Evolutionary conservation across 2,888 invertebrate species (phyloP), one percentile per base, ranked within the genome.

Genomic region (Megaustenia siamemsis): DNA sequence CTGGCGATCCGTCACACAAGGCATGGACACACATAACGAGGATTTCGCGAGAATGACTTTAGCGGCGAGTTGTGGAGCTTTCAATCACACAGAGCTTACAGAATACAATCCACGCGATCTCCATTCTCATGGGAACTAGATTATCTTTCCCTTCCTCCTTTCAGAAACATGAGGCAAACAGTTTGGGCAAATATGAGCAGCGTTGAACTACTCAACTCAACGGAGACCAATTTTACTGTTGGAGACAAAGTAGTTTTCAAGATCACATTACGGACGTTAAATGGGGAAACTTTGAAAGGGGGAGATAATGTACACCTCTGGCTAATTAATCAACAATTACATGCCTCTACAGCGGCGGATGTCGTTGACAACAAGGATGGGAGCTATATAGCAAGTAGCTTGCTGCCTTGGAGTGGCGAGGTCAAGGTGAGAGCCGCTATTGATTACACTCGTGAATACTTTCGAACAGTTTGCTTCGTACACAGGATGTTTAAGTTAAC

Each of bases 301-400:
- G 84, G 84, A 1, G 84, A 84, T 49, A 53, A 24, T 24, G 79
- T 84, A 5, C 38, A 40, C 24, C 32, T 84, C 18, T 79, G 84
- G 84, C 38, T 84, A 43, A 49, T 35, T 35, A 84, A 12, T 35
- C 38, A 40, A 18, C 43, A 38, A n/a, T 28, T 79, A 32, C 38
- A 38, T 35, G 84, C 84, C 0, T 40, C 71, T 32, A 69, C 79
- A 28, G 79, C 79, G 38, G 79, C 84, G 53, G 77, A 84, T 35
- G 84, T 84, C 71, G 73, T 32, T 10, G 84, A 84, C 79, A 40
- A 60, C 32, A 69, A 73, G 12, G 45, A 84, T 56, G 84, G 84
- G 2, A 84, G 71, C 66, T 84, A 79, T 71, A 1, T 68, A n/a
- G 84, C 84, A 21, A 79, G 35, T 15, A 45, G 69, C 18, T 24